Percentiles rank a stretch among this genome's conserved stretches.
Evolutionary conservation across 1,140 invertebrate genomes (phyloP).

Genomic region (Ceratitis capitata): DNA sequence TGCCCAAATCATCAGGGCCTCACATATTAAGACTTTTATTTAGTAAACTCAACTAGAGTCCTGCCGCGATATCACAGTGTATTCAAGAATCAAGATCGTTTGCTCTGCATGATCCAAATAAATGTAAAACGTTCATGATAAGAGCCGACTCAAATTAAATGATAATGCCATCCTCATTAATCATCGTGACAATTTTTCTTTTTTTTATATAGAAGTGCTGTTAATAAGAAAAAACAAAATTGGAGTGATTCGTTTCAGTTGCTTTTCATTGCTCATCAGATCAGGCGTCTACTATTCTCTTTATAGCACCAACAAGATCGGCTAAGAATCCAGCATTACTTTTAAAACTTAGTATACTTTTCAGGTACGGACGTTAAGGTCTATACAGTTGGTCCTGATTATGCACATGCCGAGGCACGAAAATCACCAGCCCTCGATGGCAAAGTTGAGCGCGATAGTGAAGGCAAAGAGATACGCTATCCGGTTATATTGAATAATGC

Average conservation of each 20-base stretch:
- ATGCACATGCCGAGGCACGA: slow-evolving; percentile 98
- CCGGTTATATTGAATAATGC: slow-evolving; percentile 97
- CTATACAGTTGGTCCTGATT: slow-evolving; percentile 88
- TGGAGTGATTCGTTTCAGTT: slow-evolving; percentile 18
- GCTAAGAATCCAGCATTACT: slow-evolving; percentile 62
- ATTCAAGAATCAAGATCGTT: too few relatives aligned
- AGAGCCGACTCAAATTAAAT: too few relatives aligned
- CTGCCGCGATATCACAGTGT: too few relatives aligned
- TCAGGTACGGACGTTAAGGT: slow-evolving; percentile 73
- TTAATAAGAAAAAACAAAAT: not conserved
- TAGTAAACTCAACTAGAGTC: too few relatives aligned
- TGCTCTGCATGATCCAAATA: too few relatives aligned
- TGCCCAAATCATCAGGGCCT: too few relatives aligned
- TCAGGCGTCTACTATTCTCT: not conserved
- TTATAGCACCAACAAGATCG: slow-evolving; percentile 4
- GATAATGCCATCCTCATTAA: too few relatives aligned
- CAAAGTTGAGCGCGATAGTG: slow-evolving; percentile 97
- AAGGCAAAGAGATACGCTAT: slow-evolving; percentile 98
- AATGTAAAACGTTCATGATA: too few relatives aligned
- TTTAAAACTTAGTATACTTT: slow-evolving; percentile 66
- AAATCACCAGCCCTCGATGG: slow-evolving; percentile 98
- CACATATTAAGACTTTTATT: too few relatives aligned
- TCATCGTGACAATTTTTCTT: too few relatives aligned
- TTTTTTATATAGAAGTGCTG: too few relatives aligned
- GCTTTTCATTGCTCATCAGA: slow-evolving; percentile 9